Percentiles rank a stretch among this genome's conserved stretches.
These are phyloP conservation scores for Glyptemys insculpta DNA, from an alignment of 2,797 vertebrate species.

Conservation along the genomic window DNA sequence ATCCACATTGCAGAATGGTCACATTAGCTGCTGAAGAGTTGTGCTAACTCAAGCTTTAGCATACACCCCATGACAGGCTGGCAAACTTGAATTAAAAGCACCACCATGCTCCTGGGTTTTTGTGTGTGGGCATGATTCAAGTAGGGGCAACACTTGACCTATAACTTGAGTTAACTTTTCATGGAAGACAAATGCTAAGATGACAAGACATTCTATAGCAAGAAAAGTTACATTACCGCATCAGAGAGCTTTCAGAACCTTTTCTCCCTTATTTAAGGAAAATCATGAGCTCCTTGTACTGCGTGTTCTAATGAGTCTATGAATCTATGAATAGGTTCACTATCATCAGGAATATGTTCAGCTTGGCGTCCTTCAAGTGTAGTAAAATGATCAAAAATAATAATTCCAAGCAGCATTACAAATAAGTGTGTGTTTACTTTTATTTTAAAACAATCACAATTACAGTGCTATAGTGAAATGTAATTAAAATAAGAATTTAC, in stretches of 20 bases:
- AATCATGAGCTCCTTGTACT: not conserved
- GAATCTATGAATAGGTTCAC: not conserved
- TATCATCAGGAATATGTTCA: not conserved
- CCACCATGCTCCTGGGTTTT: not conserved
- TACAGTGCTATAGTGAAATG: not conserved
- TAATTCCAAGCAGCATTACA: too few relatives aligned
- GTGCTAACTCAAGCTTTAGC: not conserved
- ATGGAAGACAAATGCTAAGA: not conserved
- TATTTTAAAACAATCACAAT: not conserved
- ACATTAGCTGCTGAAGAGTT: not conserved
- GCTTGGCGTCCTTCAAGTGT: not conserved
- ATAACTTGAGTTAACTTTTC: not conserved
- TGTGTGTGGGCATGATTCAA: not conserved
- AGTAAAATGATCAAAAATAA: too few relatives aligned
- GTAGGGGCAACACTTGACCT: not conserved
- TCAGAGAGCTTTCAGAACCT: not conserved
- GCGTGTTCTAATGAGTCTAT: not conserved
- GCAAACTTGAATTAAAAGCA: not conserved
- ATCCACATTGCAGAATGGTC: not conserved
- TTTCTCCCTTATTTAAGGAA: not conserved
- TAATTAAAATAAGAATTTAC: not conserved
- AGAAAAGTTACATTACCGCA: not conserved
- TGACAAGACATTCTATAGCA: not conserved
- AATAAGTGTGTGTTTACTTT: not conserved
- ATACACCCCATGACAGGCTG: not conserved